Percentiles rank a stretch among this genome's conserved stretches.
phyloP scores from a whole-genome alignment of 2,888 invertebrate genomes.

The Ypsolopha sequella region DNA sequence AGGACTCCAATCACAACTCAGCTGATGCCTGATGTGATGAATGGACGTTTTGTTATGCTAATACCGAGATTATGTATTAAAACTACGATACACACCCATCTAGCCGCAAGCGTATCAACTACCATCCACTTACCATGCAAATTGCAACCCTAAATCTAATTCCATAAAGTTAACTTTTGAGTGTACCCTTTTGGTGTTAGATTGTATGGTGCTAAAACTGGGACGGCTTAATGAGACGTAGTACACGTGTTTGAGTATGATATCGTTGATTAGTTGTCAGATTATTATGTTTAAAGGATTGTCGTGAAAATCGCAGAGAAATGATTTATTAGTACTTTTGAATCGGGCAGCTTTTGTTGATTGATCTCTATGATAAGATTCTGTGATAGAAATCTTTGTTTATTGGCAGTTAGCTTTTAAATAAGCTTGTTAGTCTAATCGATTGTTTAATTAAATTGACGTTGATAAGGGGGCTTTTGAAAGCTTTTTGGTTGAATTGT shows the following conservation, averaged over 20 bases:
- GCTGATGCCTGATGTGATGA: conserved; percentile 55
- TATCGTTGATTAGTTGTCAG: conserved; percentile 26
- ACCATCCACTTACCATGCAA: not conserved
- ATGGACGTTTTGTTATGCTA: conserved; percentile 64
- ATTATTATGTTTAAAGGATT: conserved; percentile 22
- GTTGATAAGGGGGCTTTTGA: no score
- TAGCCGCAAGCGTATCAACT: not conserved
- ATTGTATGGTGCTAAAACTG: not conserved
- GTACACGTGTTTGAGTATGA: conserved; percentile 3
- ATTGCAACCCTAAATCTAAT: not conserved
- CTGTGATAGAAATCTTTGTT: no score
- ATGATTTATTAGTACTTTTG: conserved; percentile 44
- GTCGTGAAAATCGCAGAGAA: conserved; percentile 46
- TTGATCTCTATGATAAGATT: not conserved
- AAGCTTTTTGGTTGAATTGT: no score
- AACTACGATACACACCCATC: conserved; percentile 6
- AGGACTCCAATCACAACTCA: conserved; percentile 33
- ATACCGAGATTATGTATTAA: conserved; percentile 26
- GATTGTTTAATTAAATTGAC: no score
- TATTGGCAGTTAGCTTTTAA: no score
- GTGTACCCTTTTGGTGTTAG: not conserved
- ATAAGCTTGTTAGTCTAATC: no score
- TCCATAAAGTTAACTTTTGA: not conserved
- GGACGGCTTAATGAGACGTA: conserved; percentile 7
- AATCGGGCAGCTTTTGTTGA: not conserved